Evolutionary conservation across 2,797 vertebrate species (phyloP).

Genomic region (Poeciliopsis infans): DNA sequence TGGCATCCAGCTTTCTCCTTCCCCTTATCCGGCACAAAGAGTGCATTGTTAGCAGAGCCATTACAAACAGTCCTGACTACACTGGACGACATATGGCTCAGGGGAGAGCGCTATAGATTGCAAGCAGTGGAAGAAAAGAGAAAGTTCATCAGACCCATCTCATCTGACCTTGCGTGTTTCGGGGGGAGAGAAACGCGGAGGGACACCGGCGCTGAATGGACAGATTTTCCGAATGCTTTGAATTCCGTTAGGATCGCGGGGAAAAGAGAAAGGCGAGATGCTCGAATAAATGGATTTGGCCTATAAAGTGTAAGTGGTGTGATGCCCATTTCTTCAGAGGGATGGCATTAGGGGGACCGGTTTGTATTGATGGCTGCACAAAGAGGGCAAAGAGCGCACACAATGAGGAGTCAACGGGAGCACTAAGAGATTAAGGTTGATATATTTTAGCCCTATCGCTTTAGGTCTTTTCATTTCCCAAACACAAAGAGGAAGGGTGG

Average conservation of each 20-base stretch:
- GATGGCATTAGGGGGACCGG: conserved; percentile 86
- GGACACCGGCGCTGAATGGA: conserved; percentile 90
- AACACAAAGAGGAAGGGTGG: conserved; percentile 89
- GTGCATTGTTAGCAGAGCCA: conserved; percentile 93
- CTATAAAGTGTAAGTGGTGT: conserved; percentile 87
- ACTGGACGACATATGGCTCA: conserved; percentile 87
- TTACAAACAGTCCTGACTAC: conserved; percentile 87
- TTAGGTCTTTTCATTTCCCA: conserved; percentile 92
- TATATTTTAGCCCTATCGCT: conserved; percentile 88
- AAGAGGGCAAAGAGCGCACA: conserved; percentile 82
- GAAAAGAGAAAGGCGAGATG: conserved; percentile 74
- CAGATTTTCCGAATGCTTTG: conserved; percentile 99
- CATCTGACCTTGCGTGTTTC: conserved; percentile 85
- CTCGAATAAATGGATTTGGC: conserved; percentile 92
- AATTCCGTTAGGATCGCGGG: conserved; percentile 91
- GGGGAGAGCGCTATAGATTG: conserved; percentile 93
- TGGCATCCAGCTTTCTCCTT: conserved; percentile 87
- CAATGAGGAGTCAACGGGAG: conserved; percentile 96
- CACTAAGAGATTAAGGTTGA: conserved; percentile 81
- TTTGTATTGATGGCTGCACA: conserved; percentile 86
- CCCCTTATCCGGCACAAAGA: conserved; percentile 96
- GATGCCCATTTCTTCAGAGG: conserved; percentile 89
- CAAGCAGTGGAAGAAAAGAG: conserved; percentile 75
- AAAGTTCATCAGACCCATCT: conserved; percentile 93
- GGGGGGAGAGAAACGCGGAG: conserved; percentile 76